These are phyloP conservation scores for Planococcus citri DNA, from an alignment of 1,140 invertebrate genomes.

Conservation along the genomic window DNA sequence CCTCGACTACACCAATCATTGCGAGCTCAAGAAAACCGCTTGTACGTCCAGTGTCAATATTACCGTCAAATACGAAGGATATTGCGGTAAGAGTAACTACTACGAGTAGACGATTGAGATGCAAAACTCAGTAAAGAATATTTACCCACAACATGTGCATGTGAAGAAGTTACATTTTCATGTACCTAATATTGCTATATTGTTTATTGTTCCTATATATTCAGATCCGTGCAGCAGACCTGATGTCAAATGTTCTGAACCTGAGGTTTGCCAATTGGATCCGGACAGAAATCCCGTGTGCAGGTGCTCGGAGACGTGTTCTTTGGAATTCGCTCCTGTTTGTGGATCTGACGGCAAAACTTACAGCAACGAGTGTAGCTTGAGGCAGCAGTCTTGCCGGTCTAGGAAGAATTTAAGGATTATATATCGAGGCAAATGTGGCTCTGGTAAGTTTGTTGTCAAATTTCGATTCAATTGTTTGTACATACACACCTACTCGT, in stretches of 20 bases:
- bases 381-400: constrained; percentile 61
- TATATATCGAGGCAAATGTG: constrained; percentile 66
- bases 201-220: constrained; percentile 27
- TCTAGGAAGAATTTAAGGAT: constrained; percentile 56
- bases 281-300: constrained; percentile 62
- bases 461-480: too few species aligned
- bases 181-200: background rate
- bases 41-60: constrained; percentile 62
- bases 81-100: constrained; percentile 61
- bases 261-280: constrained; percentile 73
- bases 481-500: too few species aligned
- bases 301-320: constrained; percentile 62
- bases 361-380: constrained; percentile 71
- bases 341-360: constrained; percentile 76
- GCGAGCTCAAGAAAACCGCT: constrained; percentile 64
- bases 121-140: too few species aligned
- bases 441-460: constrained; percentile 46
- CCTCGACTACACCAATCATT: constrained; percentile 60
- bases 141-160: background rate
- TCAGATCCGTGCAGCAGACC: constrained; percentile 65
- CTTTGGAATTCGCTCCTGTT: constrained; percentile 65
- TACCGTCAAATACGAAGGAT: constrained; percentile 71
- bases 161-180: background rate
- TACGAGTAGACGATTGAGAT: background rate
- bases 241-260: constrained; percentile 54